These are phyloP conservation scores for Pluvianellus socialis DNA, from an alignment of 2,113 vertebrate species.

Conservation along the genomic window DNA sequence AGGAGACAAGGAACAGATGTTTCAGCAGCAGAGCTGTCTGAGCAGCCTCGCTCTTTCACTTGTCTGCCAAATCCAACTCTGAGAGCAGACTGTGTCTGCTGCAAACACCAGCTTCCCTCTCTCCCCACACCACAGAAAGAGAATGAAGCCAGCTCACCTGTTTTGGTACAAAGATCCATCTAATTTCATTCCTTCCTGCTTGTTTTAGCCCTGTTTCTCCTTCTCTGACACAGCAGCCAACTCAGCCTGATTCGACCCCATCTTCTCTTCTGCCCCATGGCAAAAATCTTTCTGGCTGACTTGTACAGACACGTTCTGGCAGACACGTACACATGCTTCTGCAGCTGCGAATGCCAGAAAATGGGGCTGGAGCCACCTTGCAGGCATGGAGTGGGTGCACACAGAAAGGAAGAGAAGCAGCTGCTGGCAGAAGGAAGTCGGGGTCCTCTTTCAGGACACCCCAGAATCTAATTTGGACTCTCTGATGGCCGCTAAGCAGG, in stretches of 20 bases:
- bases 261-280: neutral
- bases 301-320: neutral
- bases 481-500: neutral
- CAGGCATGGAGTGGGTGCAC: neutral
- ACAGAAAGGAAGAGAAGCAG: neutral
- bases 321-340: neutral
- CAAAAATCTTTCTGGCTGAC: neutral
- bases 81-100: neutral
- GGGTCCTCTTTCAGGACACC: neutral
- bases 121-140: neutral
- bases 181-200: neutral
- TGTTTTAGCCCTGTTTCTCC: neutral
- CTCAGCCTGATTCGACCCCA: neutral
- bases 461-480: neutral
- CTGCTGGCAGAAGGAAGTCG: neutral
- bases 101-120: neutral
- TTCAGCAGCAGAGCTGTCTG: neutral
- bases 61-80: neutral
- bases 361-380: neutral
- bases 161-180: neutral
- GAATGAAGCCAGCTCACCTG: neutral
- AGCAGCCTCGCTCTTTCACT: neutral
- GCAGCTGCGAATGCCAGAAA: neutral
- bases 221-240: neutral
- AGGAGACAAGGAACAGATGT: constrained; percentile 19